Base-by-base conservation (phyloP, 2,797 vertebrate species). In the Pangasius macronema region DNA sequence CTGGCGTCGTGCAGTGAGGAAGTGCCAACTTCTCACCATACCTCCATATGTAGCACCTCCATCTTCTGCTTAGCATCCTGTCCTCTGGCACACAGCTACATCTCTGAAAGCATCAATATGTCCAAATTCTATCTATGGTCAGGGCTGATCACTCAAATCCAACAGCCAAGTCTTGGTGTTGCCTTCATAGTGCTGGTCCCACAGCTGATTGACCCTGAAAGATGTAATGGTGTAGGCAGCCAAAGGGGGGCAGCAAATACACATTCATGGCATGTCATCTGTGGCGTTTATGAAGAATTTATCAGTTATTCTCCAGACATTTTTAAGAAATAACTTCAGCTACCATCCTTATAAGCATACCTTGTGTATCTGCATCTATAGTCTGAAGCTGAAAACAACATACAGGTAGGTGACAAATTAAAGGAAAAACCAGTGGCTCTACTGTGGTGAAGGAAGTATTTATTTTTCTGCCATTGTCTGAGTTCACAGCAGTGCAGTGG, bases 1-100 rank as follows among this genome's bases (percentile, higher is more conserved):
- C 61, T 36, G 65, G 73, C 82, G 63, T 75, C 3, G 9, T 53
- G 33, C 24, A 49, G 80, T 79, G 67, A 20, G 76, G 81, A 88
- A 83, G 87, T 90, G 85, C 83, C 39, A 86, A 90, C 27, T 83
- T 91, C 88, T 79, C 90, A 88, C 88, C 36, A 49, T 75, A 83
- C 81, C 83, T 88, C 86, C 68, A 86, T 51, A 91, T 90, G 82
- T 89, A 84, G 85, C 91, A 91, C 84, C 85, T 85, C 68, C 46
- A 22, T 24, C 46, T 51, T 79, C 55, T 55, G 24, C 85, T 27
- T 18, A 27, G 11, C 73, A 42, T 27, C 42, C 42, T 51, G 82
- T 36, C n/a, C 82, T 83, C 20, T 33, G 39, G 24, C 33, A 16
- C 51, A 59, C 53, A 18, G 39, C 33, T 55, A 33, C 7, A 11